A percentile compares a stretch with the other conserved stretches of the same genome.
Conservation (phyloP, 2,888 invertebrate genomes). For the Pelosia muscerda region DNA sequence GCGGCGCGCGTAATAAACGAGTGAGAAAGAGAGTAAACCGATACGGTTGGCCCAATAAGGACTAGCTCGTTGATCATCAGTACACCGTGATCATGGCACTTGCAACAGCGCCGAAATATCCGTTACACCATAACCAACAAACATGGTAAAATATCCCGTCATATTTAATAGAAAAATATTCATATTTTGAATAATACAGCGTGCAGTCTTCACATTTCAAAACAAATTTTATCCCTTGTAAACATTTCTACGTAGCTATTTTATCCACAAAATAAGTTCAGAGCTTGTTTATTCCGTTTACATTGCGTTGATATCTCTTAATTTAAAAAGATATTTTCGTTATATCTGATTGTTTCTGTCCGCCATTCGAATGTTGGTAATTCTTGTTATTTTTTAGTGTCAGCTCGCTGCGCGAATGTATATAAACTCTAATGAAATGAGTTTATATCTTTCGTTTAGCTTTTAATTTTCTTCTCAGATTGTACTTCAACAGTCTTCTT, state of each 20-base stretch:
- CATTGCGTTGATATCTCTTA: constrained; percentile 20
- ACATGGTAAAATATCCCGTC: too few species aligned
- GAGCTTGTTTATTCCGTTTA: constrained; percentile 24
- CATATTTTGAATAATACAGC: not conserved
- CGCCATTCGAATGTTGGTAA: constrained; percentile 1
- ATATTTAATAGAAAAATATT: not conserved
- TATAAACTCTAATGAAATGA: constrained; percentile 12
- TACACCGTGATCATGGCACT: too few species aligned
- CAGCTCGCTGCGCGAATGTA: not conserved
- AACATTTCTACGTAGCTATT: not conserved
- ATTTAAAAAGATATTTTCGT: constrained; percentile 23
- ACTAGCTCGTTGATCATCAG: too few species aligned
- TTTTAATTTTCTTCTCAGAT: constrained; percentile 13
- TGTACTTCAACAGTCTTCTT: too few species aligned
- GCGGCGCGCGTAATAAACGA: too few species aligned
- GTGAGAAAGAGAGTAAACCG: too few species aligned
- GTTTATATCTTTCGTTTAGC: constrained; percentile 10
- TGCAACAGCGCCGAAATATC: too few species aligned
- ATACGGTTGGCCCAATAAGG: too few species aligned
- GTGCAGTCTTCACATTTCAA: not conserved
- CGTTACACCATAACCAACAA: too few species aligned
- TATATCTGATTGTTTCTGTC: constrained; percentile 18
- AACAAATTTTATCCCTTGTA: not conserved
- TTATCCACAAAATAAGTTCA: constrained; percentile 21
- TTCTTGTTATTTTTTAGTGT: constrained; percentile 10